These are phyloP conservation scores for Sinocyclocheilus anophthalmus DNA, from an alignment of 2,113 vertebrate genomes.

Conservation along the genomic window DNA sequence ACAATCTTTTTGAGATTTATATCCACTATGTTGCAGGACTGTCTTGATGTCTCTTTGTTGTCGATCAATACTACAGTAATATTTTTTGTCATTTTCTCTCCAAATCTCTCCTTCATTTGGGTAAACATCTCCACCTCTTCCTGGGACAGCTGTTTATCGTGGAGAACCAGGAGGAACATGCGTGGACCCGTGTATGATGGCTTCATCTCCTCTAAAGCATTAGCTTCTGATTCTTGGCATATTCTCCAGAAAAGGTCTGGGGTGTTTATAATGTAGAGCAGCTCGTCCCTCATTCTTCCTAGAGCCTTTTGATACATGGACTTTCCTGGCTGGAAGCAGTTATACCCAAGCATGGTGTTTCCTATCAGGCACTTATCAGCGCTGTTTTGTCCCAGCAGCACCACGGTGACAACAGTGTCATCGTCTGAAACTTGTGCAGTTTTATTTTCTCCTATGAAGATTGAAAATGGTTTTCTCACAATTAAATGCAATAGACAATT, in stretches of 20 bases:
- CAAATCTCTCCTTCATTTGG: neutral
- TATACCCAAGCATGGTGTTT: neutral
- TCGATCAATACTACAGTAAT: neutral
- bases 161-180: constrained; percentile 15
- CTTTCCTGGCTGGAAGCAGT: neutral
- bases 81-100: neutral
- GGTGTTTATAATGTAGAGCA: constrained; percentile 10
- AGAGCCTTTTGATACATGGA: neutral
- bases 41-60: no score
- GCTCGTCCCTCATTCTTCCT: neutral
- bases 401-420: neutral
- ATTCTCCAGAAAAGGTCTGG: constrained; percentile 3
- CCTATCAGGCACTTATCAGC: neutral
- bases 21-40: neutral
- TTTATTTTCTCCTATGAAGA: neutral
- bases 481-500: neutral
- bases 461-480: neutral
- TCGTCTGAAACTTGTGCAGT: neutral
- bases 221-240: neutral
- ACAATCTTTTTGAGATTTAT: neutral
- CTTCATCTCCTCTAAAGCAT: neutral
- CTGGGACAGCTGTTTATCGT: neutral
- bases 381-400: constrained; percentile 7
- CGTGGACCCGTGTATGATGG: neutral
- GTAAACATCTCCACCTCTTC: constrained; percentile 18